phyloP scores from a whole-genome alignment of 2,113 vertebrate genomes.

The Phyllopteryx taeniolatus region DNA sequence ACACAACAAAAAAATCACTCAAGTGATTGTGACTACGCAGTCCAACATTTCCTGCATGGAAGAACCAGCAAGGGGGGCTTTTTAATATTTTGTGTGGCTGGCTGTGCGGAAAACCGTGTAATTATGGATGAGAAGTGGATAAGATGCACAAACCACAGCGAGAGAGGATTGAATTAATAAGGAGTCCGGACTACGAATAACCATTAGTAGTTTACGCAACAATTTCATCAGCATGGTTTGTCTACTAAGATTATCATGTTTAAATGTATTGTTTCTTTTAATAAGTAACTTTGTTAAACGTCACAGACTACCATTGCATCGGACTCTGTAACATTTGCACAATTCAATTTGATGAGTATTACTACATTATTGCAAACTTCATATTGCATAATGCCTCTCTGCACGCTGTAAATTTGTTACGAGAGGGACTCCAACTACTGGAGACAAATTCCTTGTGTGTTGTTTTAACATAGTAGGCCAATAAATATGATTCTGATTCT shows the following conservation, averaged over 20 bases:
- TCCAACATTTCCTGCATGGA: neutral
- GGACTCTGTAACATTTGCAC: neutral
- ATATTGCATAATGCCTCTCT: neutral
- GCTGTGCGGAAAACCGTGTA: neutral
- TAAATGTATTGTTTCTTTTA: neutral
- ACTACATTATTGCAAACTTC: neutral
- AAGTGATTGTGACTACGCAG: neutral
- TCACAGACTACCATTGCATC: too few species aligned
- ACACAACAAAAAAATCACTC: constrained; percentile 1
- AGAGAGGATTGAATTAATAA: constrained; percentile 2
- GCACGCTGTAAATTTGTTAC: too few species aligned
- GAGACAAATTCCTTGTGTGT: neutral
- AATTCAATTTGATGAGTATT: neutral
- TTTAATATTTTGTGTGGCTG: neutral
- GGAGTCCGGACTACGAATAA: neutral
- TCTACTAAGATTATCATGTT: neutral
- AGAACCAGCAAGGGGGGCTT: neutral
- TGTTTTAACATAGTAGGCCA: neutral
- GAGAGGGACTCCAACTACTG: neutral
- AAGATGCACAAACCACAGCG: neutral
- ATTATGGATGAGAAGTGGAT: constrained; percentile 4
- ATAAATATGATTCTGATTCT: neutral
- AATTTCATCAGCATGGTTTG: neutral
- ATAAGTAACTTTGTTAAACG: too few species aligned
- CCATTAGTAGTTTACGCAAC: constrained; percentile 2